These are phyloP conservation scores for Channa striata DNA, from an alignment of 2,797 vertebrate species.

Conservation along the genomic window DNA sequence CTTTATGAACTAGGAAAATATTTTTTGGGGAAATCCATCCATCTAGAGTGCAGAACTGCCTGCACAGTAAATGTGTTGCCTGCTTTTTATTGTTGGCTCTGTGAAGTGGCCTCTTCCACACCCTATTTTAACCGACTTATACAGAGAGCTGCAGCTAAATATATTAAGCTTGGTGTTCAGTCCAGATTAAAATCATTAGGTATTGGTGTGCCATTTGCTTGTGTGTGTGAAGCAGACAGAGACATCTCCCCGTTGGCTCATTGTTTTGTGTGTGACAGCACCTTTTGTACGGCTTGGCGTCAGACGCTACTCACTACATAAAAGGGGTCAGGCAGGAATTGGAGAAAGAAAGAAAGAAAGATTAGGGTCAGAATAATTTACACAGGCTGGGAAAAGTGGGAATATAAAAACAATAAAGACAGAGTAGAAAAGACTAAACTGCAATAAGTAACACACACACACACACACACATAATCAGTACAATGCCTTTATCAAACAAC, in stretches of 20 bases:
- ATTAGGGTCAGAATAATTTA: slow-evolving; percentile 76
- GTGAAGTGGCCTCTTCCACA: slow-evolving; percentile 4
- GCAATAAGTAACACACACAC: slow-evolving; percentile 39
- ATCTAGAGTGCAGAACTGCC: no score
- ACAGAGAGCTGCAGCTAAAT: slow-evolving; percentile 53
- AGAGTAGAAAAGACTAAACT: slow-evolving; percentile 25
- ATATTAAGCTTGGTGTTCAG: slow-evolving; percentile 48
- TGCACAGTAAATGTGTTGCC: not conserved
- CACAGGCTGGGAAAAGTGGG: slow-evolving; percentile 58
- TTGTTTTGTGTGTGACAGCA: slow-evolving; percentile 63
- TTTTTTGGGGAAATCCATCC: no score
- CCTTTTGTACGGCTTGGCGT: slow-evolving; percentile 73
- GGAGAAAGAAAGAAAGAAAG: slow-evolving; percentile 54
- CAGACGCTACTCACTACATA: slow-evolving; percentile 66
- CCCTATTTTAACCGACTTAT: slow-evolving; percentile 16
- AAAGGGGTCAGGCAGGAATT: slow-evolving; percentile 58
- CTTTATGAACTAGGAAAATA: no score
- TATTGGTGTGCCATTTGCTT: not conserved
- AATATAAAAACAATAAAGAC: slow-evolving; percentile 55
- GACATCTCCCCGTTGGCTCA: slow-evolving; percentile 65
- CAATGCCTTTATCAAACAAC: slow-evolving; percentile 23
- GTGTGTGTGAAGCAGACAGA: slow-evolving; percentile 61
- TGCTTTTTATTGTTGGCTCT: no score
- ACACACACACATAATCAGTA: slow-evolving; percentile 32
- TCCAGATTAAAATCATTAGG: slow-evolving; percentile 49